These are phyloP conservation scores for Eudemis profundana DNA, from an alignment of 2,888 invertebrate genomes.

Conservation along the genomic window DNA sequence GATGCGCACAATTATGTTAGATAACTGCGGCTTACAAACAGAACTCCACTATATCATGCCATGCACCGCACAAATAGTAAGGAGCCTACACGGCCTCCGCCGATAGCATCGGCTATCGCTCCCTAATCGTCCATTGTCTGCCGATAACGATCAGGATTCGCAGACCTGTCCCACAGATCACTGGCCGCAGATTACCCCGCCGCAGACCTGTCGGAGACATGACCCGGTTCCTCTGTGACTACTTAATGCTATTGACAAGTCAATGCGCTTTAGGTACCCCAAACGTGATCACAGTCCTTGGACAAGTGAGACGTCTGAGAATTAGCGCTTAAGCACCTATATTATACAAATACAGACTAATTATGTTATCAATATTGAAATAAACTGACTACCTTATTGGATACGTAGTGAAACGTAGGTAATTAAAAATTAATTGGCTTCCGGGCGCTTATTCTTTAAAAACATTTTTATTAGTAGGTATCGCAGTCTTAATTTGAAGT, in stretches of 20 bases:
- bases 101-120: conserved; percentile 70
- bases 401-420: too few species aligned
- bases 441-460: neutral
- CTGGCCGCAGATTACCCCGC: conserved; percentile 31
- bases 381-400: too few species aligned
- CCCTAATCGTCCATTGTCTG: conserved; percentile 74
- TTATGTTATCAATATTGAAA: too few species aligned
- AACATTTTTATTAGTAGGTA: neutral
- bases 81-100: conserved; percentile 62
- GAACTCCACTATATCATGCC: conserved; percentile 14
- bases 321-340: neutral
- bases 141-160: conserved; percentile 64
- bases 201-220: conserved; percentile 29
- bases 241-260: conserved; percentile 25
- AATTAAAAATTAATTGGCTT: too few species aligned
- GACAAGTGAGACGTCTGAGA: conserved; percentile 3
- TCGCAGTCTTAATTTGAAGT: neutral
- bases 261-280: conserved; percentile 16
- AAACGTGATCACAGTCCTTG: conserved; percentile 4
- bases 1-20: too few species aligned
- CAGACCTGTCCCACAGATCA: conserved; percentile 43
- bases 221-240: conserved; percentile 23
- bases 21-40: too few species aligned
- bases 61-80: conserved; percentile 50
- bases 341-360: too few species aligned